phyloP scores from a whole-genome alignment of 2,888 invertebrate species.

The Acanthosoma haemorrhoidale region DNA sequence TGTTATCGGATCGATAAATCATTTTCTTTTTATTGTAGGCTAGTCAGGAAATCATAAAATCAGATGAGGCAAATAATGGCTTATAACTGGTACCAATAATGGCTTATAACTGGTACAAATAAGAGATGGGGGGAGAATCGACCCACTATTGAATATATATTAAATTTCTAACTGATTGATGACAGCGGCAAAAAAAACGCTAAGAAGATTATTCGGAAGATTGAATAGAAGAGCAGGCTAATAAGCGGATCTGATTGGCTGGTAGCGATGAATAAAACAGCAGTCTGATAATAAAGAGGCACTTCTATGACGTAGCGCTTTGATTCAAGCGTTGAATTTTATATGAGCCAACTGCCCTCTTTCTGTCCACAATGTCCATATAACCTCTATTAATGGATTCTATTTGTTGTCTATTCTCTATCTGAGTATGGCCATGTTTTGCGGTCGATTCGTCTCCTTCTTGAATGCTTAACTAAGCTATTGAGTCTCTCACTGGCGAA shows the following conservation, averaged over 20 bases:
- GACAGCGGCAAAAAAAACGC: not conserved
- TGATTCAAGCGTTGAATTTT: not conserved
- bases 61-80: too few relatives aligned
- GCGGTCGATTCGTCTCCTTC: not conserved
- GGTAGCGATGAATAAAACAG: conserved; percentile 5
- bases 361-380: not conserved
- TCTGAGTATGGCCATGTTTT: not conserved
- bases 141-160: not conserved
- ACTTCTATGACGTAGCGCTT: not conserved
- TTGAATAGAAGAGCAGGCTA: conserved; percentile 9
- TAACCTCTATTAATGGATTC: conserved; percentile 6
- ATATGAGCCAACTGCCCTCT: conserved; percentile 2
- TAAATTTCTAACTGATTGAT: conserved; percentile 1
- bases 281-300: conserved; percentile 7
- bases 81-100: too few relatives aligned
- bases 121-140: not conserved
- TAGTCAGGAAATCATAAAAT: too few relatives aligned
- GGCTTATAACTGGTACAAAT: not conserved
- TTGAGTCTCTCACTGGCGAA: too few relatives aligned
- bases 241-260: not conserved
- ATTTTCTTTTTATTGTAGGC: too few relatives aligned
- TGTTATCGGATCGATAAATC: too few relatives aligned
- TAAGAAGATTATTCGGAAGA: conserved; percentile 7
- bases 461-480: too few relatives aligned
- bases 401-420: not conserved